phyloP scores from a whole-genome alignment of 2,797 vertebrate species.

The Ataeniobius toweri region DNA sequence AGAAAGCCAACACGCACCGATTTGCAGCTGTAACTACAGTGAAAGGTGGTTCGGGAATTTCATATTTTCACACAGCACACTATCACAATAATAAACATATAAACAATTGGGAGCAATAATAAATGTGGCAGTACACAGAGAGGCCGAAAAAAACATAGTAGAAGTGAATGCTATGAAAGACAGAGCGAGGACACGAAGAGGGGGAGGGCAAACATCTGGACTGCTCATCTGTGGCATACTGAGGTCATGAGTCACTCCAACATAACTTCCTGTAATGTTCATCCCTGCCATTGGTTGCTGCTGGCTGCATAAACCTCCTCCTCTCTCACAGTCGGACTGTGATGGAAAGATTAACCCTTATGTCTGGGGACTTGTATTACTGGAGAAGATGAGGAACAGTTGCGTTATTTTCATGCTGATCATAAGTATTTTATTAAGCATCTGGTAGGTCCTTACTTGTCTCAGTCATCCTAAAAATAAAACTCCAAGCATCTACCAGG shows the following conservation, averaged over 20 bases:
- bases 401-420: not conserved
- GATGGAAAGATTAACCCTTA: conserved; percentile 27
- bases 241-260: conserved; percentile 74
- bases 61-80: not conserved
- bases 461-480: not conserved
- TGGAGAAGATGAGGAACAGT: conserved; percentile 25
- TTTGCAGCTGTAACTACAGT: not conserved
- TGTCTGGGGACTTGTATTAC: conserved; percentile 29
- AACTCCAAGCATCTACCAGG: not conserved
- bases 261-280: conserved; percentile 74
- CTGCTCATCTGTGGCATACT: conserved; percentile 69
- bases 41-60: not conserved
- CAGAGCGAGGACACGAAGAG: not conserved
- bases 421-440: not conserved
- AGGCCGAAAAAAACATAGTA: conserved; percentile 1
- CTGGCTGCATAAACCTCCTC: conserved; percentile 39
- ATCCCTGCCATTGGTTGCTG: conserved; percentile 35
- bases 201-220: conserved; percentile 71
- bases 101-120: too few species aligned
- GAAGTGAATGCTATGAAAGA: not conserved
- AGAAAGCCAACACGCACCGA: not conserved
- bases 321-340: conserved; percentile 37
- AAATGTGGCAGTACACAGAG: not conserved
- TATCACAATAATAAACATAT: not conserved
- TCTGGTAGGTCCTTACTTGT: not conserved